phyloP scores from a whole-genome alignment of 92 coral and sea anemone genomes.

The Meandrina meandrites region DNA sequence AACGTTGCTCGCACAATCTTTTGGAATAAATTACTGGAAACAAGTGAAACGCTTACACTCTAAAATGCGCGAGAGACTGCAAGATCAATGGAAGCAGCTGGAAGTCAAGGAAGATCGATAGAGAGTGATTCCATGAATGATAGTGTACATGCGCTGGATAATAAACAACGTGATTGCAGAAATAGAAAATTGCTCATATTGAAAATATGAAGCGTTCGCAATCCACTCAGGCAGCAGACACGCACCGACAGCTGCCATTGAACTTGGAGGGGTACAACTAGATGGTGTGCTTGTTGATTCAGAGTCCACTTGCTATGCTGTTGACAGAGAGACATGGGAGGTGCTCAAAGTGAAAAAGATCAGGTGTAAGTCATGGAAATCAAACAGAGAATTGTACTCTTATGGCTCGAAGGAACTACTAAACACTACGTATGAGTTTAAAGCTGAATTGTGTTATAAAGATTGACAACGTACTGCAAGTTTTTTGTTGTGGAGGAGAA shows the following conservation, averaged over 20 bases:
- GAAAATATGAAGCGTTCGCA: conserved; percentile 17
- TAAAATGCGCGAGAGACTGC: conserved; percentile 40
- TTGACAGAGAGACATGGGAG: conserved; percentile 33
- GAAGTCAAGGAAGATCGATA: neutral
- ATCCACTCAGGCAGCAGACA: conserved; percentile 10
- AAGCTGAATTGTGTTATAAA: conserved; percentile 30
- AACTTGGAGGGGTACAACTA: conserved; percentile 35
- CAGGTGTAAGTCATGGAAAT: conserved; percentile 20
- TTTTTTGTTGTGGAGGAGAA: neutral
- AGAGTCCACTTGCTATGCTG: conserved; percentile 46
- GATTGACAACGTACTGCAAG: conserved; percentile 11
- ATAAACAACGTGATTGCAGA: neutral
- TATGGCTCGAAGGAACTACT: conserved; percentile 32
- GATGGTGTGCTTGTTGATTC: conserved; percentile 35
- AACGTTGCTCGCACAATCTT: conserved; percentile 37
- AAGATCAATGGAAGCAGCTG: conserved; percentile 43
- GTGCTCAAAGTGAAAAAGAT: conserved; percentile 22
- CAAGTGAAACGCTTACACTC: conserved; percentile 19
- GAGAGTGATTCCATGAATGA: conserved; percentile 23
- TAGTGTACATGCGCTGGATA: conserved; percentile 5
- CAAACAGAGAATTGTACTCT: conserved; percentile 19
- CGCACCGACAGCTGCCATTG: conserved; percentile 16
- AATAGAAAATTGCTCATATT: conserved; percentile 28
- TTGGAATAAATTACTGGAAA: conserved; percentile 40
- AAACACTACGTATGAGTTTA: conserved; percentile 41